phyloP scores from a whole-genome alignment of 2,113 vertebrate species.

The Eolophus roseicapilla region DNA sequence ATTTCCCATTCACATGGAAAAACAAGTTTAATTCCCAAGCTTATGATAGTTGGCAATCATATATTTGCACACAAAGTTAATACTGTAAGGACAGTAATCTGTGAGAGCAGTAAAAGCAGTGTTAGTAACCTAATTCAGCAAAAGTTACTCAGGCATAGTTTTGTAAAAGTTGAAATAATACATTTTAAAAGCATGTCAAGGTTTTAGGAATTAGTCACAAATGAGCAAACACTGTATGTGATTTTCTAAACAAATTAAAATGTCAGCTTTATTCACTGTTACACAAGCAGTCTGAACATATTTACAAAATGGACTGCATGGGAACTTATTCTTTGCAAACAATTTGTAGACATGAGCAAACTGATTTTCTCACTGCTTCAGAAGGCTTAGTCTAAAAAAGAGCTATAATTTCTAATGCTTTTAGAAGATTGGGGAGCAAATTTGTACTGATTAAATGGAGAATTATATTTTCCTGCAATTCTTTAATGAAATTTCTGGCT shows the following conservation, averaged over 20 bases:
- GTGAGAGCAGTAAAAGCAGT: not conserved
- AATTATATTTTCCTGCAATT: not conserved
- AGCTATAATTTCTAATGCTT: not conserved
- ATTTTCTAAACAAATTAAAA: slow-evolving; percentile 62
- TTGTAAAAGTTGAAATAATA: not conserved
- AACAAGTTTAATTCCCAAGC: not conserved
- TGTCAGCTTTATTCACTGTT: slow-evolving; percentile 32
- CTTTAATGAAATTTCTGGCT: not conserved
- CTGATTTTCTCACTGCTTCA: not conserved
- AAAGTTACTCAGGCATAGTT: not conserved
- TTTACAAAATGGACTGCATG: slow-evolving; percentile 20
- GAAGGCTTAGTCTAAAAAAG: not conserved
- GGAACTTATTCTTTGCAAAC: slow-evolving; percentile 39
- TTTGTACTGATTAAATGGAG: not conserved
- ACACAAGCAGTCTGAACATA: slow-evolving; percentile 34
- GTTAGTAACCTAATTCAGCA: not conserved
- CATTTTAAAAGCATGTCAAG: not conserved
- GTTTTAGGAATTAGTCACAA: slow-evolving; percentile 53
- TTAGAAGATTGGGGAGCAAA: not conserved
- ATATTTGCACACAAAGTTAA: not conserved
- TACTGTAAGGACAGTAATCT: not conserved
- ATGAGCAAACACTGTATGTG: slow-evolving; percentile 10
- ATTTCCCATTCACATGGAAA: not conserved
- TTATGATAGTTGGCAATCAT: not conserved
- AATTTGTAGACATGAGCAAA: slow-evolving; percentile 11